Evolutionary conservation across 2,113 vertebrate species (phyloP).

Genomic region (Physeter macrocephalus): DNA sequence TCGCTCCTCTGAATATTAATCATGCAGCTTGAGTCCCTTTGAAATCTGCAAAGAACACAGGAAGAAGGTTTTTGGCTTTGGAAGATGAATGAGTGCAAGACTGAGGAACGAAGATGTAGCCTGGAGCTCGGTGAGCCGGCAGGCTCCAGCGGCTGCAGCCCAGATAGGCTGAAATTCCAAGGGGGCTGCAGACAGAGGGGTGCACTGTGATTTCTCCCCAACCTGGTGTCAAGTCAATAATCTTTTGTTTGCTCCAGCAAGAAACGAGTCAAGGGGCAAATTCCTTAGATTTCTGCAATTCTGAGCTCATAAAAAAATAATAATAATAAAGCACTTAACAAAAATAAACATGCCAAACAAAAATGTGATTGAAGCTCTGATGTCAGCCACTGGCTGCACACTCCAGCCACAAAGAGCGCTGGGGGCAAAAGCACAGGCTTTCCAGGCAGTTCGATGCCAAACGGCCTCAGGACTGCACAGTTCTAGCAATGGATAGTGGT

Average conservation of each 20-base stretch:
- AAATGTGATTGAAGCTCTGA: conserved; percentile 28
- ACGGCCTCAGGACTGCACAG: conserved; percentile 29
- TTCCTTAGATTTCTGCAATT: conserved; percentile 40
- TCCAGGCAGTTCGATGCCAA: neutral
- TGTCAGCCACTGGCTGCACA: conserved; percentile 37
- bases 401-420: neutral
- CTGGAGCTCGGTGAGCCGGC: accelerated
- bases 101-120: neutral
- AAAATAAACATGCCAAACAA: conserved; percentile 48
- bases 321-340: neutral
- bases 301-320: conserved; percentile 44
- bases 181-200: neutral
- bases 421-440: neutral
- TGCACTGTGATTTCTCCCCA: neutral
- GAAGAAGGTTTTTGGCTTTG: neutral
- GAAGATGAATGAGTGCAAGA: neutral
- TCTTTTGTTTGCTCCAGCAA: conserved; percentile 54
- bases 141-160: neutral
- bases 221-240: conserved; percentile 49
- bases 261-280: conserved; percentile 64
- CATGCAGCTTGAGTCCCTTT: neutral
- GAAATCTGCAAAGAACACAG: neutral
- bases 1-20: neutral
- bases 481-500: neutral
- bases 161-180: neutral